phyloP scores from a whole-genome alignment of 2,888 invertebrate species.

The Acanthosoma haemorrhoidale region DNA sequence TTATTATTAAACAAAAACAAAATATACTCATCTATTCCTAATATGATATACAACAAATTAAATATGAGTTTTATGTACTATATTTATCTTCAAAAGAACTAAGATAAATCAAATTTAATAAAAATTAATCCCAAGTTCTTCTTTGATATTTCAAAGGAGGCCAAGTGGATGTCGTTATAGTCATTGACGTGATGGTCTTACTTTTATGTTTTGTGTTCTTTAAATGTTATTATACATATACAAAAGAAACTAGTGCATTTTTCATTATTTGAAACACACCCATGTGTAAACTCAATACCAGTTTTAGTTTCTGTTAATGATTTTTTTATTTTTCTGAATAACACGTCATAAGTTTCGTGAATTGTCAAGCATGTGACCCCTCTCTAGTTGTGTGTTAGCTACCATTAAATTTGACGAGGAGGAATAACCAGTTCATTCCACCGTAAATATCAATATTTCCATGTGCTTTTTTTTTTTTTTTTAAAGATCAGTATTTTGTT shows the following conservation, averaged over 20 bases:
- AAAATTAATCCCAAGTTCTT: not conserved
- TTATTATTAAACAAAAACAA: not conserved
- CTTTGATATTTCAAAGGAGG: not conserved
- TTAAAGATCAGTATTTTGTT: constrained; percentile 12
- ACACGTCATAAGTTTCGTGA: constrained; percentile 23
- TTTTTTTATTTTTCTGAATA: not conserved
- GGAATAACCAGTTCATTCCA: not conserved
- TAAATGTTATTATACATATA: not conserved
- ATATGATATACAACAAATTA: constrained; percentile 18
- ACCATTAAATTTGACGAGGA: not conserved
- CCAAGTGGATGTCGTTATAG: not conserved
- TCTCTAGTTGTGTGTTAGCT: constrained; percentile 22
- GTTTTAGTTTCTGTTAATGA: not conserved
- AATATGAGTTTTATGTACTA: constrained; percentile 3
- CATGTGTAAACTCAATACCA: constrained; percentile 17
- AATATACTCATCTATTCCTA: not conserved
- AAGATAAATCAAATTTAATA: constrained; percentile 17
- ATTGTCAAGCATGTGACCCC: constrained; percentile 18
- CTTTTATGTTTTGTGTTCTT: not conserved
- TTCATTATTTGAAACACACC: not conserved
- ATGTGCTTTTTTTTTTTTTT: not conserved
- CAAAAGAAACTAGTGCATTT: constrained; percentile 4
- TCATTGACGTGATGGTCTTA: not conserved
- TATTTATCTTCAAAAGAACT: constrained; percentile 4
- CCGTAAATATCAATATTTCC: not conserved